A percentile compares a stretch with the other conserved stretches of the same genome.
Conservation (phyloP, 2,797 vertebrate species). For the Hoplostethus atlanticus region DNA sequence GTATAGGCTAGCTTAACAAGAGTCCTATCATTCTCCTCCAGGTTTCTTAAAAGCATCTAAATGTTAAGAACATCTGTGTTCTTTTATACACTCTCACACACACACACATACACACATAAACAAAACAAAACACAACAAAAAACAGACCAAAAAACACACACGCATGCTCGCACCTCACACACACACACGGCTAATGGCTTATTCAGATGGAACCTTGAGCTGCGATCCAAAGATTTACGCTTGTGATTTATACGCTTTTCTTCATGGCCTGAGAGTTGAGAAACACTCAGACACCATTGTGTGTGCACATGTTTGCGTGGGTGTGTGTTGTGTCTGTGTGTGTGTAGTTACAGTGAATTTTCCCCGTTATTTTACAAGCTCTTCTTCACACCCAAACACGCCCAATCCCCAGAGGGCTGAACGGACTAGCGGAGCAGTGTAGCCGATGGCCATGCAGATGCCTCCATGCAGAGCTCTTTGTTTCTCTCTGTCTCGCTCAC, state of each 20-base stretch:
- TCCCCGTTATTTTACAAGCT: slow-evolving; percentile 50
- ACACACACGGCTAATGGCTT: slow-evolving; percentile 42
- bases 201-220: slow-evolving; percentile 66
- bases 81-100: neutral
- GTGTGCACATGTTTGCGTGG: slow-evolving; percentile 46
- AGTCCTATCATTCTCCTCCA: neutral
- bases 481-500: slow-evolving; percentile 32
- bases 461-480: slow-evolving; percentile 7
- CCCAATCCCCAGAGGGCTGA: slow-evolving; percentile 65
- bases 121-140: slow-evolving; percentile 24
- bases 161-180: slow-evolving; percentile 27
- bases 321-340: slow-evolving; percentile 15
- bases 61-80: slow-evolving; percentile 21
- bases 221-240: slow-evolving; percentile 65
- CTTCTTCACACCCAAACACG: slow-evolving; percentile 40
- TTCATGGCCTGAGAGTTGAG: slow-evolving; percentile 58
- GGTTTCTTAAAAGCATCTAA: slow-evolving; percentile 12
- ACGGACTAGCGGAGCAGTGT: slow-evolving; percentile 38
- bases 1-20: slow-evolving; percentile 13
- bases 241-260: slow-evolving; percentile 70
- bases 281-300: slow-evolving; percentile 73
- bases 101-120: slow-evolving; percentile 7
- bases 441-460: slow-evolving; percentile 42
- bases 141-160: neutral
- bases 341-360: slow-evolving; percentile 8